Evolutionary conservation across 2,888 invertebrate genomes (phyloP), one percentile per base, ranked within the genome.

Genomic region (Papilio gigon): DNA sequence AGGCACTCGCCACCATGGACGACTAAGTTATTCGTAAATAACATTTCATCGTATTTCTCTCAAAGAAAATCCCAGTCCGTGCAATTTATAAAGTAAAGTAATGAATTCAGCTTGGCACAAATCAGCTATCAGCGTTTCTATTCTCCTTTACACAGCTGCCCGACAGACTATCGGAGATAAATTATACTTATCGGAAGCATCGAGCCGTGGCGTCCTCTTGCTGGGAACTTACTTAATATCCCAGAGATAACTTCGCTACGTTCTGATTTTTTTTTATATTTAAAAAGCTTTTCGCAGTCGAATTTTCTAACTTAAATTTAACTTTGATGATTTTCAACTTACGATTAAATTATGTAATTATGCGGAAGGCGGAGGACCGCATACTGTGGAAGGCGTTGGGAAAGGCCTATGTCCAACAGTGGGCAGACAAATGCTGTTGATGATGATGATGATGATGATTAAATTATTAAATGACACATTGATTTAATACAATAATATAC

Each of bases 121-220:
- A 56, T 56, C 53, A 56, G 53, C 53, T 56, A 56, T 56, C 53
- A 56, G 30, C 53, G 53, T 56, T 27, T 53, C 53, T n/a, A 27
- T 56, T 56, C 53, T 56, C 30, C 53, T 30, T 53, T 56, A 30
- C 27, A 30, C 53, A 56, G 53, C 30, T 56, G 53, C 27, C 53
- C 30, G 47, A 47, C 22, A 12, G 53, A 56, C 53, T 8, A 56
- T 56, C n/a, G 53, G 30, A n/a, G 27, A 56, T 56, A 56, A 56
- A 30, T 56, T 56, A 56, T 56, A n/a, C 53, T 30, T 56, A 56
- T 56, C 53, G 53, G 17, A 56, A 56, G 53, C 53, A 56, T 56
- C 53, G 53, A 56, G 4, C 30, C 30, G 50, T 50, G 50, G 14
- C 50, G 53, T 56, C 53, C 53, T 56, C 53, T 56, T 30, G 53